A percentile compares a stretch with the other conserved stretches of the same genome.
These are phyloP conservation scores for Antrozous pallidus DNA, from an alignment of 2,797 vertebrate species.

Conservation along the genomic window DNA sequence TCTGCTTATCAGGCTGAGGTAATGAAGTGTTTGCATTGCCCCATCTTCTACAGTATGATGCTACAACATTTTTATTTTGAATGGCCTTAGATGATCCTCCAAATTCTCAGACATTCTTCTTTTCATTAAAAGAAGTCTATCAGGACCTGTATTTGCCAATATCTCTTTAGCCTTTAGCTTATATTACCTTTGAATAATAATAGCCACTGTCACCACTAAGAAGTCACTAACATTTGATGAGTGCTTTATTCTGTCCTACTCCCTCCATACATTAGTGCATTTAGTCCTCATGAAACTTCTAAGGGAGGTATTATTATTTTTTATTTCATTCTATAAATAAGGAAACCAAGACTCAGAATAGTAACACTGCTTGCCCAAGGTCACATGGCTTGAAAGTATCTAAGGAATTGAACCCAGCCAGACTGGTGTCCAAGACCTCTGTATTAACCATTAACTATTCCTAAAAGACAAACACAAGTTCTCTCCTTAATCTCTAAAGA, in stretches of 20 bases:
- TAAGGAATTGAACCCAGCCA: not conserved
- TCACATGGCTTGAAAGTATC: not conserved
- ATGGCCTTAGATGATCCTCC: not conserved
- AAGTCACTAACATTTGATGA: not conserved
- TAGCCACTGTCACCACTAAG: not conserved
- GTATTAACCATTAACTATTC: not conserved
- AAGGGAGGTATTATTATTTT: not conserved
- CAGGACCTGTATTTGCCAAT: not conserved
- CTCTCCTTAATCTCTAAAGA: not conserved
- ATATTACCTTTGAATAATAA: not conserved
- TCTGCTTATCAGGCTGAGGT: not conserved
- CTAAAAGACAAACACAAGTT: not conserved
- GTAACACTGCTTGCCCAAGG: not conserved
- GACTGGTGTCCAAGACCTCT: not conserved
- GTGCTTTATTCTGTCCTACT: not conserved
- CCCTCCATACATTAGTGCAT: not conserved
- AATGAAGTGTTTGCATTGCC: not conserved
- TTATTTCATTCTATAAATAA: not conserved
- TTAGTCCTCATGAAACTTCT: not conserved
- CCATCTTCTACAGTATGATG: not conserved
- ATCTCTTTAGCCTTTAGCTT: conserved; percentile 1
- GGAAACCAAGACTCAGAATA: not conserved
- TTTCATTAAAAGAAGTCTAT: not conserved
- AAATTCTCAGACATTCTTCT: not conserved
- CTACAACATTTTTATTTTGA: not conserved